Evolutionary conservation across 1,140 invertebrate species (phyloP), one percentile per base, ranked within the genome.

Genomic region (Listronotus bonariensis): DNA sequence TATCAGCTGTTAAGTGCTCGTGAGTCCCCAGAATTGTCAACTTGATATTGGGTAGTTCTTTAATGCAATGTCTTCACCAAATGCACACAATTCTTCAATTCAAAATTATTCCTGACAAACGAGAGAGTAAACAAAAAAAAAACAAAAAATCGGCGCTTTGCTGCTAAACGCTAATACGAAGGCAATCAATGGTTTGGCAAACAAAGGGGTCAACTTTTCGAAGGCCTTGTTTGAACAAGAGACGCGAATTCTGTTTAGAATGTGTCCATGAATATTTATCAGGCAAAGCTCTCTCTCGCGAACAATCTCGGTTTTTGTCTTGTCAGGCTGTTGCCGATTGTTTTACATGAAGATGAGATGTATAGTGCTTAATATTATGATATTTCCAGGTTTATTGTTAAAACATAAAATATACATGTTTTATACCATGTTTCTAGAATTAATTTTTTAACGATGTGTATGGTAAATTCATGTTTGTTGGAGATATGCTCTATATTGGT

Each of bases 181-280:
- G 59, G 51, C 59, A 62, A 62, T 62, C 59, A 62, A 45, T 15
- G 59, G 40, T n/a, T 54, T 53, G 12, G 59, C 49, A 62, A 62
- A 62, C 59, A 62, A 36, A 53, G 40, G 59, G 57, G 17, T 62
- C 59, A 53, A 62, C 59, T 62, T 62, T 62, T 53, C 59, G 59
- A 53, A 53, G 15, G 49, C 49, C 41, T 53, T 62, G 59, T 62
- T 62, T 62, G 59, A 52, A 53, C 59, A 62, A 62, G 59, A 62
- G 52, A 62, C 38, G 59, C 48, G 59, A 36, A 51, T 60, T 60
- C 45, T 40, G 57, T 60, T 60, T 17, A 60, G 45, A 60, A 62
- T 62, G 48, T 43, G 59, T n/a, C 51, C 36, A n/a, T 53, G 59
- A 62, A 62, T 62, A 62, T 62, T 62, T 49, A 62, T 62, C 40